Conservation (phyloP, 2,888 invertebrate species). For the Xylocampa areola region DNA sequence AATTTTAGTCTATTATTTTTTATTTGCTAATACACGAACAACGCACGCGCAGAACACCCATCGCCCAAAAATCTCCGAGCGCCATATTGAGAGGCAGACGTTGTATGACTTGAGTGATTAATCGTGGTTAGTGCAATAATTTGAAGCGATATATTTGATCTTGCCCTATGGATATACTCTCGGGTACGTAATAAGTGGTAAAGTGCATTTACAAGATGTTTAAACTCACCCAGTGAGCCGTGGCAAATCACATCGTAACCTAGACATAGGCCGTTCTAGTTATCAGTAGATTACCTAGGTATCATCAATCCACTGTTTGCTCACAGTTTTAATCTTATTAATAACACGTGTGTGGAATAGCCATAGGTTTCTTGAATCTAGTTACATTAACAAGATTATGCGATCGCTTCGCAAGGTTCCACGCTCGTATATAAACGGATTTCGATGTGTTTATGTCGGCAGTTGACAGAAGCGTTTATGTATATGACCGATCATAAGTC, state of each 20-base stretch:
- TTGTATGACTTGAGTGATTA: slow-evolving; percentile 90
- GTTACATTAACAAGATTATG: slow-evolving; percentile 94
- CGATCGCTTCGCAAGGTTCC: slow-evolving; percentile 90
- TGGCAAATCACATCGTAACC: slow-evolving; percentile 87
- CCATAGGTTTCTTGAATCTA: slow-evolving; percentile 94
- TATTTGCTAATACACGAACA: slow-evolving; percentile 83
- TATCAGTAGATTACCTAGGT: slow-evolving; percentile 90
- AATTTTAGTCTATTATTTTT: slow-evolving; percentile 76
- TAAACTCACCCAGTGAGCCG: slow-evolving; percentile 70
- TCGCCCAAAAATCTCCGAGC: slow-evolving; percentile 91
- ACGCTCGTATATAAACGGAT: slow-evolving; percentile 90
- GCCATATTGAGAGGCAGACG: slow-evolving; percentile 94
- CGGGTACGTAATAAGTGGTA: slow-evolving; percentile 87
- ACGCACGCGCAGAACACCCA: slow-evolving; percentile 89
- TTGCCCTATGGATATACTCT: slow-evolving; percentile 90
- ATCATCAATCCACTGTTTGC: slow-evolving; percentile 90
- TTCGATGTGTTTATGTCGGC: slow-evolving; percentile 90
- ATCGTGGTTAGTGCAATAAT: slow-evolving; percentile 89
- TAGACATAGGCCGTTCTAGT: slow-evolving; percentile 91
- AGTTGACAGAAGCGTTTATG: slow-evolving; percentile 91
- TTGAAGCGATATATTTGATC: slow-evolving; percentile 89
- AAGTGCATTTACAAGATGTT: slow-evolving; percentile 74
- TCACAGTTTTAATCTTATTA: slow-evolving; percentile 92
- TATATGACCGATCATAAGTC: slow-evolving; percentile 91
- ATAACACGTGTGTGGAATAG: slow-evolving; percentile 91